phyloP scores from a whole-genome alignment of 2,888 invertebrate species.

The Eupeodes latifasciatus region DNA sequence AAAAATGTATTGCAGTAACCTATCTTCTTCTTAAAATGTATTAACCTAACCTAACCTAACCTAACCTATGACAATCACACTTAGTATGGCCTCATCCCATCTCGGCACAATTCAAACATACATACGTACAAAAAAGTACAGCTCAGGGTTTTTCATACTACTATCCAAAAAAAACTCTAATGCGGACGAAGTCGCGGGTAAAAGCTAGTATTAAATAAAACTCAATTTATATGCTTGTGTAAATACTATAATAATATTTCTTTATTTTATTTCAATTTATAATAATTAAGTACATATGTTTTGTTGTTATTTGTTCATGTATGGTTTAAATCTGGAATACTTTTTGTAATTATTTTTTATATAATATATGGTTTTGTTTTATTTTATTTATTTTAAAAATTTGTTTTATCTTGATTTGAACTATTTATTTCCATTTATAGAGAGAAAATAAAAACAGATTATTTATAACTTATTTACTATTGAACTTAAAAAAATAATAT shows the following conservation, averaged over 20 bases:
- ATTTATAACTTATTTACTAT: not conserved
- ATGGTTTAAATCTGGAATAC: slow-evolving; percentile 66
- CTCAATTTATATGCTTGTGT: slow-evolving; percentile 31
- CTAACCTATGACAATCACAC: too few species aligned
- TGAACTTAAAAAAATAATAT: slow-evolving; percentile 7
- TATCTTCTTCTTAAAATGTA: too few species aligned
- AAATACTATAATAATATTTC: slow-evolving; percentile 52
- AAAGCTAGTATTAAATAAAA: slow-evolving; percentile 17
- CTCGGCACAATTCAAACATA: too few species aligned
- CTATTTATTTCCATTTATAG: slow-evolving; percentile 27
- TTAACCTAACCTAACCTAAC: too few species aligned
- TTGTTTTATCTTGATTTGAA: slow-evolving; percentile 39
- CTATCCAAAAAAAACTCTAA: too few species aligned
- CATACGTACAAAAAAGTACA: too few species aligned
- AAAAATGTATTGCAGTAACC: too few species aligned
- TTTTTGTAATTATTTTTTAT: slow-evolving; percentile 26
- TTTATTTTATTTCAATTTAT: slow-evolving; percentile 59
- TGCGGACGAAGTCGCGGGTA: too few species aligned
- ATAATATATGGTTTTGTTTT: not conserved
- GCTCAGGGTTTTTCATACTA: too few species aligned
- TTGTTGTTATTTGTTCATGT: slow-evolving; percentile 27
- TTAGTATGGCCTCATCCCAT: too few species aligned
- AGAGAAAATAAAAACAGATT: not conserved
- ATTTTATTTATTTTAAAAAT: slow-evolving; percentile 38
- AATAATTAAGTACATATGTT: slow-evolving; percentile 61